These are phyloP conservation scores for Corythaeola cristata DNA, from an alignment of 2,113 vertebrate genomes.

Conservation along the genomic window DNA sequence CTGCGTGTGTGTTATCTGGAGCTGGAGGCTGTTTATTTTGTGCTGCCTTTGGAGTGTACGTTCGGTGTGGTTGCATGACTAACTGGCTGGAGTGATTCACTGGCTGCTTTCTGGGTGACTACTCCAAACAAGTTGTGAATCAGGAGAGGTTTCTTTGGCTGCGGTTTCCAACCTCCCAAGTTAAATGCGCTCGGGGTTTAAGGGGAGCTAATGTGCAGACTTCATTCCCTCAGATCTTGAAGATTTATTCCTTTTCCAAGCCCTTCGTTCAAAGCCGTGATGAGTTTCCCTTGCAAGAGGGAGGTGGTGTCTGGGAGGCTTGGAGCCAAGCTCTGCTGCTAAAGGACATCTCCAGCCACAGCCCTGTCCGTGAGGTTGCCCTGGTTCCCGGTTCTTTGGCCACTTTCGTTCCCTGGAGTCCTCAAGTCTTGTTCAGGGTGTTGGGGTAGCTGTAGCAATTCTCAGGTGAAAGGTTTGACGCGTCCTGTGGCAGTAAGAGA, in stretches of 20 bases:
- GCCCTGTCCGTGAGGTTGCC: neutral
- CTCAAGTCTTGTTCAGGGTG: neutral
- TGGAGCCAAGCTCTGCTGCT: neutral
- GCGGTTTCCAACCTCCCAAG: constrained; percentile 62
- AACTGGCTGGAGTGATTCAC: constrained; percentile 70
- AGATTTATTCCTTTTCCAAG: constrained; percentile 53
- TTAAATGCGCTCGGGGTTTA: constrained; percentile 55
- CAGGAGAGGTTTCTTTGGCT: constrained; percentile 67
- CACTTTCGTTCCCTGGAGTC: neutral
- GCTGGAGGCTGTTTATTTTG: constrained; percentile 67
- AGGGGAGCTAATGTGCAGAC: constrained; percentile 46
- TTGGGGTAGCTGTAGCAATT: neutral
- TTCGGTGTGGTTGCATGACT: constrained; percentile 67
- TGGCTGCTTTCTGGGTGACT: constrained; percentile 60
- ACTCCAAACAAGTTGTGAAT: constrained; percentile 74
- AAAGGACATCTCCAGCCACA: neutral
- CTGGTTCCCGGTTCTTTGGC: accelerated
- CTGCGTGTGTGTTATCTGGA: constrained; percentile 48
- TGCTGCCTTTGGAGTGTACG: constrained; percentile 31
- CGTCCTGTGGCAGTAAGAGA: neutral
- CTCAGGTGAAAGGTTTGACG: neutral
- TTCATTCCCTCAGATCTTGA: neutral
- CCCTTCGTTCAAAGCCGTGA: neutral
- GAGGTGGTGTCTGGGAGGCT: constrained; percentile 23
- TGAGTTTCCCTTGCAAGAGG: constrained; percentile 37